Percentiles rank a stretch among this genome's conserved stretches.
Evolutionary conservation across 2,888 invertebrate genomes (phyloP).

Genomic region (Acronicta leporina): DNA sequence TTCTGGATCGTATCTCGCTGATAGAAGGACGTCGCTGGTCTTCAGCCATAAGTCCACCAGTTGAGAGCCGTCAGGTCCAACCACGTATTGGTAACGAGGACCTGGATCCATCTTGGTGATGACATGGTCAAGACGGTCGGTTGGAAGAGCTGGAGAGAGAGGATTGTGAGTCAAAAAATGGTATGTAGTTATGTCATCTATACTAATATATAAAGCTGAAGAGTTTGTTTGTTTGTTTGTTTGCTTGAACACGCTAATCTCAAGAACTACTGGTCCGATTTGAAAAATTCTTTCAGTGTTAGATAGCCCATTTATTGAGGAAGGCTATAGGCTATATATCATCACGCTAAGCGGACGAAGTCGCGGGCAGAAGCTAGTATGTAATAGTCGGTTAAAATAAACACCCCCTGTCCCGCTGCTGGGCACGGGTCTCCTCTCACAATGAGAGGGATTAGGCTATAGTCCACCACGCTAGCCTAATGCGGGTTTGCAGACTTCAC

Average conservation of each 20-base stretch:
- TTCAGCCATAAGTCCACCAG: slow-evolving; percentile 66
- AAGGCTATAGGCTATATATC: too few species aligned
- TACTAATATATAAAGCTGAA: too few species aligned
- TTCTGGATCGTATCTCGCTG: slow-evolving; percentile 57
- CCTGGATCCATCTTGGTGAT: slow-evolving; percentile 53
- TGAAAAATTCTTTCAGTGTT: too few species aligned
- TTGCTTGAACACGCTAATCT: too few species aligned
- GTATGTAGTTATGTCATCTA: too few species aligned
- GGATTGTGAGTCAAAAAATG: background rate
- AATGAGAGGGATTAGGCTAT: background rate
- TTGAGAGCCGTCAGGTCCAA: slow-evolving; percentile 54
- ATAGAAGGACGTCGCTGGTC: slow-evolving; percentile 52
- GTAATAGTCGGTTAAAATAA: too few species aligned
- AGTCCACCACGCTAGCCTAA: background rate
- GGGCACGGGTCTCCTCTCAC: background rate
- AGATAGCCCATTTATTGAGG: too few species aligned
- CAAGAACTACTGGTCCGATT: too few species aligned
- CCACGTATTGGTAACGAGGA: slow-evolving; percentile 59
- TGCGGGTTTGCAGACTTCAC: background rate
- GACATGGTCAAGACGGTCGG: slow-evolving; percentile 34
- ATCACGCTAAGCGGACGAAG: too few species aligned
- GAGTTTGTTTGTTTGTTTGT: too few species aligned
- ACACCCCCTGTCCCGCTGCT: too few species aligned
- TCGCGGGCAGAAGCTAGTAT: too few species aligned
- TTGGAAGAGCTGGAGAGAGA: slow-evolving; percentile 30